These are phyloP conservation scores for Suricata suricatta DNA, from an alignment of 2,113 vertebrate species.

Conservation along the genomic window DNA sequence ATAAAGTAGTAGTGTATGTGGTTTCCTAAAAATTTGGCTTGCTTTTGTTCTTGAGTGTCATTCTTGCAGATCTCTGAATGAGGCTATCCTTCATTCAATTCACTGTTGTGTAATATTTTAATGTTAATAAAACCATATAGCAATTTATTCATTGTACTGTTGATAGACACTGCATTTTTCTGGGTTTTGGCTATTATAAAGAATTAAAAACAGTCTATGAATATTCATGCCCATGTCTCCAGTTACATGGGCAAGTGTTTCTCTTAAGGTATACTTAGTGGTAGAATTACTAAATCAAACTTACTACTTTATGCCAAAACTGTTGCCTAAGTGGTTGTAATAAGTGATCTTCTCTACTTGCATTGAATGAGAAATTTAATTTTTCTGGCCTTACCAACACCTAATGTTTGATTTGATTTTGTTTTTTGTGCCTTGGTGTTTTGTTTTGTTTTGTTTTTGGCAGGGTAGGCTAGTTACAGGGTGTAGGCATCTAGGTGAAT, in stretches of 20 bases:
- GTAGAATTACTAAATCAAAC: not conserved
- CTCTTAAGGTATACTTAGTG: not conserved
- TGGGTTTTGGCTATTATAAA: not conserved
- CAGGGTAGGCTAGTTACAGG: no score
- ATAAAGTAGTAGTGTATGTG: not conserved
- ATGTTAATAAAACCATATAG: not conserved
- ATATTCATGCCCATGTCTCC: not conserved
- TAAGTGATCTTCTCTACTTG: not conserved
- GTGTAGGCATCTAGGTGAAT: not conserved
- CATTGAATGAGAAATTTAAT: not conserved
- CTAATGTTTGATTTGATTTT: not conserved
- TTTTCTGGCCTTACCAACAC: not conserved
- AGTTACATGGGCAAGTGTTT: not conserved
- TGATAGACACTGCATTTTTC: not conserved
- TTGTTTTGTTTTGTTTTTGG: not conserved
- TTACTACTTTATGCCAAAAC: not conserved
- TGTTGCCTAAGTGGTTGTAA: not conserved
- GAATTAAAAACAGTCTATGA: not conserved
- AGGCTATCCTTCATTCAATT: not conserved
- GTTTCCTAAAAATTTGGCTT: not conserved
- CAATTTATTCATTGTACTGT: not conserved
- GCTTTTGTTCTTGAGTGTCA: not conserved
- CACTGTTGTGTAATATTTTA: not conserved
- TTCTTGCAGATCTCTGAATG: not conserved
- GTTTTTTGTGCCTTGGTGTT: not conserved